Evolutionary conservation across 2,888 invertebrate genomes (phyloP).

Genomic region (Zaprionus bogoriensis): DNA sequence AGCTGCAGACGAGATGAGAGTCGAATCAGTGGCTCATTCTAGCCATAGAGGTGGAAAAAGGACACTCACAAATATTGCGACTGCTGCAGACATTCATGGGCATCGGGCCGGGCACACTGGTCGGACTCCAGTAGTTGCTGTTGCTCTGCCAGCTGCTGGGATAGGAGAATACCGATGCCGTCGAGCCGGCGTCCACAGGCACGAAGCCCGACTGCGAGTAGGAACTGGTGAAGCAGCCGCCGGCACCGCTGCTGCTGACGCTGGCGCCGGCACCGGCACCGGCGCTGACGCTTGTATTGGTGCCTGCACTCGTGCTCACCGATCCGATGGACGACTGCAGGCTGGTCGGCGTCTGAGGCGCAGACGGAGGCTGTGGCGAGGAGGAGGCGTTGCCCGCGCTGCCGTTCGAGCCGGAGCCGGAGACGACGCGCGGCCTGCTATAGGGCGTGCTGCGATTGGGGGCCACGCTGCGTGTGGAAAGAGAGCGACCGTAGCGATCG

Average conservation of each 20-base stretch:
- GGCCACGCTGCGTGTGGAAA: slow-evolving; percentile 60
- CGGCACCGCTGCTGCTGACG: slow-evolving; percentile 10
- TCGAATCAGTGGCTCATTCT: not conserved
- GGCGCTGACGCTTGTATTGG: slow-evolving; percentile 42
- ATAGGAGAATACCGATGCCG: slow-evolving; percentile 81
- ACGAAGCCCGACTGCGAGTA: slow-evolving; percentile 81
- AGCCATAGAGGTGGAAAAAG: not conserved
- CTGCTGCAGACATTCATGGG: slow-evolving; percentile 72
- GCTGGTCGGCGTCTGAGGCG: slow-evolving; percentile 78
- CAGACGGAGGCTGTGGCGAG: slow-evolving; percentile 78
- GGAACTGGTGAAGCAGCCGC: slow-evolving; percentile 66
- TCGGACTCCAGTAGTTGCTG: slow-evolving; percentile 80
- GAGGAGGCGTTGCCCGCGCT: slow-evolving; percentile 70
- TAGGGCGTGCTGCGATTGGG: slow-evolving; percentile 77
- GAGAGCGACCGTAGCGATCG: slow-evolving; percentile 75
- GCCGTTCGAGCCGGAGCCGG: slow-evolving; percentile 71
- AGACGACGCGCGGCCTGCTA: slow-evolving; percentile 74
- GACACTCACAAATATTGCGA: slow-evolving; percentile 63
- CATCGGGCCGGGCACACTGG: slow-evolving; percentile 71
- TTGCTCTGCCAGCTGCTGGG: slow-evolving; percentile 81
- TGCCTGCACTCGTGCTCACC: slow-evolving; percentile 43
- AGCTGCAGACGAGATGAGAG: slow-evolving; percentile 51
- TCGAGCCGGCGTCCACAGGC: slow-evolving; percentile 80
- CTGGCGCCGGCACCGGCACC: slow-evolving; percentile 25
- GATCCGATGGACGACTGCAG: slow-evolving; percentile 62